Conservation (phyloP, 2,888 invertebrate species). For the Bembecia ichneumoniformis region DNA sequence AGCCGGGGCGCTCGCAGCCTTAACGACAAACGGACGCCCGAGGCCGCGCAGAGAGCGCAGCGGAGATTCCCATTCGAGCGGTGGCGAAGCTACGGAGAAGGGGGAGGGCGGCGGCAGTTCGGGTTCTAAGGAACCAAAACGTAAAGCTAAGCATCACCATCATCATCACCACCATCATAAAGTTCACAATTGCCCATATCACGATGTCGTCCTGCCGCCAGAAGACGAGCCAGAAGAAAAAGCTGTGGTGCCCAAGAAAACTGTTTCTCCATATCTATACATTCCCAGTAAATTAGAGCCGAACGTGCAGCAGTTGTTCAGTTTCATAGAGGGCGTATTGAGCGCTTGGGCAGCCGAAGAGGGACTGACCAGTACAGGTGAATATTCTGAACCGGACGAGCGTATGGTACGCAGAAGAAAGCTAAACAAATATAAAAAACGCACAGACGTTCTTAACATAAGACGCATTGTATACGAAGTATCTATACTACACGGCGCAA, state of each 20-base stretch:
- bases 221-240: constrained; percentile 47
- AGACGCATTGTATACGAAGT: constrained; percentile 79
- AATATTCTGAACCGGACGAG: constrained; percentile 81
- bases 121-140: constrained; percentile 37
- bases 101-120: constrained; percentile 40
- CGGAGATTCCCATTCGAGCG: constrained; percentile 64
- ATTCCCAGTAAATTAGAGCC: constrained; percentile 77
- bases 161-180: constrained; percentile 55
- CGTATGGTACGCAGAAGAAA: constrained; percentile 74
- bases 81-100: constrained; percentile 57
- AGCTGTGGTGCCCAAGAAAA: constrained; percentile 49
- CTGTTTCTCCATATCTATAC: constrained; percentile 65
- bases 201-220: constrained; percentile 47
- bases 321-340: constrained; percentile 84
- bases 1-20: constrained; percentile 49
- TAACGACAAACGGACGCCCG: constrained; percentile 48
- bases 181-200: constrained; percentile 59
- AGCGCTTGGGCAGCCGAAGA: constrained; percentile 85
- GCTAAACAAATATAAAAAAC: constrained; percentile 74
- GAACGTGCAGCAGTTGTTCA: constrained; percentile 85
- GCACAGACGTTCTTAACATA: constrained; percentile 78
- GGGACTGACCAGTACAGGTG: constrained; percentile 80
- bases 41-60: constrained; percentile 53
- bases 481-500: constrained; percentile 77
- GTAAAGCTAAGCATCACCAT: constrained; percentile 50